Evolutionary conservation across 2,888 invertebrate species (phyloP).

Genomic region (Xiphydria camelus): DNA sequence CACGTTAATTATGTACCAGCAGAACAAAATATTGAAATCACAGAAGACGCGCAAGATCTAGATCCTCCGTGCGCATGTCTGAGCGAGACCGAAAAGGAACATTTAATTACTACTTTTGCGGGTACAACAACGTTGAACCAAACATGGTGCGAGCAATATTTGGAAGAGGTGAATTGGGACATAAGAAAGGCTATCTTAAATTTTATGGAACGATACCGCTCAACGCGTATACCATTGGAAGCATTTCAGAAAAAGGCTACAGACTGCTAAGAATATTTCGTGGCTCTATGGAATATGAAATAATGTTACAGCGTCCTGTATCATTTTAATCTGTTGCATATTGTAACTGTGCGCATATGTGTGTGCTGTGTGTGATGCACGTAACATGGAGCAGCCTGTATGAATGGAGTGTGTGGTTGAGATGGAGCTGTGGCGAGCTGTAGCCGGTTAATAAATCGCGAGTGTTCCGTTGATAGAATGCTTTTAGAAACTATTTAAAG

Average conservation of each 20-base stretch:
- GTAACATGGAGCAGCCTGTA: too few relatives aligned
- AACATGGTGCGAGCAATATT: constrained; percentile 31
- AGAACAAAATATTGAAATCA: constrained; percentile 20
- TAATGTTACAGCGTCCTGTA: too few relatives aligned
- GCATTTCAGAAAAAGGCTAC: constrained; percentile 26
- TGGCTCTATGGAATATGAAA: too few relatives aligned
- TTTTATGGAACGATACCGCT: constrained; percentile 35
- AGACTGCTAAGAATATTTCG: too few relatives aligned
- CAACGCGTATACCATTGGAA: constrained; percentile 25
- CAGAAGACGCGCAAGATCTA: constrained; percentile 18
- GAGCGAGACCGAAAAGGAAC: constrained; percentile 30
- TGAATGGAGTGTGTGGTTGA: too few relatives aligned
- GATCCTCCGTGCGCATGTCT: constrained; percentile 23
- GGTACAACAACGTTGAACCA: constrained; percentile 36
- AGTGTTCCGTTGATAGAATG: too few relatives aligned
- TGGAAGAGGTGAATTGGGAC: constrained; percentile 36
- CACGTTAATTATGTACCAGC: constrained; percentile 56
- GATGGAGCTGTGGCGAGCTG: too few relatives aligned
- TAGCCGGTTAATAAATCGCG: too few relatives aligned
- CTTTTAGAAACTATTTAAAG: too few relatives aligned
- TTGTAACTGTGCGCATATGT: too few relatives aligned
- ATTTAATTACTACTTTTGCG: constrained; percentile 27
- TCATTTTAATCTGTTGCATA: too few relatives aligned
- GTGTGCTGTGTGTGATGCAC: too few relatives aligned
- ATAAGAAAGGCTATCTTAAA: constrained; percentile 32